These are phyloP conservation scores for Brachirus orientalis DNA, from an alignment of 2,113 vertebrate species.

Conservation along the genomic window DNA sequence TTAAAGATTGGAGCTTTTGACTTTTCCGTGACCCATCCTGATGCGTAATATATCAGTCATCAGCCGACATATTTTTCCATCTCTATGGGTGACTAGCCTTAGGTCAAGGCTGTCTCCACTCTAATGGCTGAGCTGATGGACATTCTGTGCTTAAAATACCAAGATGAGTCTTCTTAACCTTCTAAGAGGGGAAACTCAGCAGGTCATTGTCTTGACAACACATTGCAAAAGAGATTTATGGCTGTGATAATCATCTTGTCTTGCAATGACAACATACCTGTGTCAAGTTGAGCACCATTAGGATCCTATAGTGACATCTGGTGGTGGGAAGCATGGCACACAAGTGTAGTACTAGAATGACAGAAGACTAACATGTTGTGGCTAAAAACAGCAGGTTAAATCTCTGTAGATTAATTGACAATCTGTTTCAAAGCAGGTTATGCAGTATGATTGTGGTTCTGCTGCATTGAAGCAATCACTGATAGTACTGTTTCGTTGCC, in stretches of 20 bases:
- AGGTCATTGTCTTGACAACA: not conserved
- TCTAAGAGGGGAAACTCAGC: not conserved
- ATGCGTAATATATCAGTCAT: not conserved
- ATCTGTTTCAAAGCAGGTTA: not conserved
- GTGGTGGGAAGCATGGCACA: no score
- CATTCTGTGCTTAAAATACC: not conserved
- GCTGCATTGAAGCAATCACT: not conserved
- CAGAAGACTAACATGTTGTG: no score
- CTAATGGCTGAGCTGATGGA: not conserved
- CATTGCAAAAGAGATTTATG: not conserved
- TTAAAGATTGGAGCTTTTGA: no score
- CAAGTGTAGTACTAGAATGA: no score
- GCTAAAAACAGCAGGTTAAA: no score
- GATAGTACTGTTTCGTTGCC: not conserved
- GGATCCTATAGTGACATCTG: not conserved
- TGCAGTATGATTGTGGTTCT: constrained; percentile 7
- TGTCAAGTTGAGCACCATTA: not conserved
- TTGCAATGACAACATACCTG: not conserved
- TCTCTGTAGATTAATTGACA: no score
- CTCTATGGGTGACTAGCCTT: no score
- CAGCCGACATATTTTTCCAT: no score
- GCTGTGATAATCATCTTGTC: constrained; percentile 12
- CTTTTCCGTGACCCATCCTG: not conserved
- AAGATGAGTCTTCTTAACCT: not conserved
- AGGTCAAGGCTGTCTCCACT: not conserved